These are phyloP conservation scores for Melitaea cinxia DNA, from an alignment of 1,140 invertebrate species.

Conservation along the genomic window DNA sequence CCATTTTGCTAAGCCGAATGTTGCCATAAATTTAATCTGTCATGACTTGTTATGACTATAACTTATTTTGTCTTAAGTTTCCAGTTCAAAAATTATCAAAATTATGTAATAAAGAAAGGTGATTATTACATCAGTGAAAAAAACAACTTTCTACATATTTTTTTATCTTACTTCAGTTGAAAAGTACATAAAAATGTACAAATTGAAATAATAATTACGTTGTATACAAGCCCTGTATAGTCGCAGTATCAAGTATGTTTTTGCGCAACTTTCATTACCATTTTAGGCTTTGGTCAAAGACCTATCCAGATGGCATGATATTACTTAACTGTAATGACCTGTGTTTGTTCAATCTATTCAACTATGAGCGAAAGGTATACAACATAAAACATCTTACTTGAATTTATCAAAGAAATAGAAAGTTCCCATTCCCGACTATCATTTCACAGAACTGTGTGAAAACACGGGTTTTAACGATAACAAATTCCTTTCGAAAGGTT, in stretches of 20 bases:
- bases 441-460: conserved; percentile 29
- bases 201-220: too few species aligned
- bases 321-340: conserved; percentile 30
- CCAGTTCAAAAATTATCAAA: too few species aligned
- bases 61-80: too few species aligned
- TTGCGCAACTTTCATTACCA: conserved; percentile 68
- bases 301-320: conserved; percentile 40
- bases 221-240: conserved; percentile 44
- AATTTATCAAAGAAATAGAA: conserved; percentile 40
- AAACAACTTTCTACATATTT: too few species aligned
- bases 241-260: conserved; percentile 52
- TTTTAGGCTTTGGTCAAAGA: conserved; percentile 62
- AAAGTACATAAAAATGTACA: too few species aligned
- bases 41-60: too few species aligned
- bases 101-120: too few species aligned
- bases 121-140: too few species aligned
- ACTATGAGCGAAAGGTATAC: conserved; percentile 27
- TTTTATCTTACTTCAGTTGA: too few species aligned
- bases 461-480: not conserved
- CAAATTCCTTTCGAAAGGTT: conserved; percentile 3
- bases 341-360: conserved; percentile 14
- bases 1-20: too few species aligned
- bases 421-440: conserved; percentile 24
- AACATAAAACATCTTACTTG: conserved; percentile 6
- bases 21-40: too few species aligned